Conservation (phyloP, 2,797 vertebrate genomes). For the Eulemur albifrons region DNA sequence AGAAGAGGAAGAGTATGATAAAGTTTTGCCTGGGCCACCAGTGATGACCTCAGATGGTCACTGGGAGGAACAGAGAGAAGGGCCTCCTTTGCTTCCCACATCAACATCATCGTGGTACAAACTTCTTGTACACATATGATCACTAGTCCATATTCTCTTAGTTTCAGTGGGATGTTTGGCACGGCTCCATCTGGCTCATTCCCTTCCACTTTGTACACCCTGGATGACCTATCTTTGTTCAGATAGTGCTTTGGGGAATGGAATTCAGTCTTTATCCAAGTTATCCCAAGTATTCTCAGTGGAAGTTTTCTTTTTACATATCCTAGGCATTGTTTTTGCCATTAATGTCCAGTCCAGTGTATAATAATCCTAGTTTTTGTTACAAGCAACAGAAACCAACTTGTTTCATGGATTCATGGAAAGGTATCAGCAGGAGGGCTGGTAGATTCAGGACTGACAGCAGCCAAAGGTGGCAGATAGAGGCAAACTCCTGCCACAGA, state of each 20-base stretch:
- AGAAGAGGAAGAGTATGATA: background rate
- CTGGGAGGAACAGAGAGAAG: background rate
- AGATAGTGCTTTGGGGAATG: background rate
- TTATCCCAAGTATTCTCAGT: slow-evolving; percentile 3
- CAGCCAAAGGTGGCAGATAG: background rate
- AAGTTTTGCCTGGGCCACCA: background rate
- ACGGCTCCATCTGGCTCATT: background rate
- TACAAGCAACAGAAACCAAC: slow-evolving; percentile 4
- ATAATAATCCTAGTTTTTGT: background rate
- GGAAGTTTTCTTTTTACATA: background rate
- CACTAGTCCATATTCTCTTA: background rate
- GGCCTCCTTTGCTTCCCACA: background rate
- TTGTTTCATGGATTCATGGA: background rate
- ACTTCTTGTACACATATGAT: background rate
- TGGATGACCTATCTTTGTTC: background rate
- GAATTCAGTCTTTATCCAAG: background rate
- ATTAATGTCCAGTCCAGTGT: background rate
- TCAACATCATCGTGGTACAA: background rate
- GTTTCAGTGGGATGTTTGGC: background rate
- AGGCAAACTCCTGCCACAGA: background rate
- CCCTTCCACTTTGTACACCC: background rate
- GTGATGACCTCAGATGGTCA: background rate
- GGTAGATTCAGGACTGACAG: background rate
- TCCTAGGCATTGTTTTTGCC: background rate
- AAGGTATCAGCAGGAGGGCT: background rate